Percentiles rank a stretch among this genome's conserved stretches.
These are phyloP conservation scores for Megaceryle maxima DNA, from an alignment of 2,113 vertebrate species.

Conservation along the genomic window DNA sequence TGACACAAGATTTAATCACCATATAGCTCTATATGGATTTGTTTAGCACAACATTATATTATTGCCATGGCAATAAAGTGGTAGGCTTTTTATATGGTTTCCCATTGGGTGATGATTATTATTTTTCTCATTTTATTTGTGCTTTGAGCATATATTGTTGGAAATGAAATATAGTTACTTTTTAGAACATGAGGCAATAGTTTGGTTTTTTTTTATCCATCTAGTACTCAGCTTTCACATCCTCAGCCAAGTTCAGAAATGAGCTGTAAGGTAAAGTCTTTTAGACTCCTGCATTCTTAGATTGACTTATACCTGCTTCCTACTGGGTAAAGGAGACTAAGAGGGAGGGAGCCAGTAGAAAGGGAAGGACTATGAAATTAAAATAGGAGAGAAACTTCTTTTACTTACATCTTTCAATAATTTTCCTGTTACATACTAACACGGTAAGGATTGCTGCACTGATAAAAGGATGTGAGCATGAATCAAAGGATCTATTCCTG, in stretches of 20 bases:
- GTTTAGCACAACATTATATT: conserved; percentile 39
- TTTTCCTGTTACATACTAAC: background rate
- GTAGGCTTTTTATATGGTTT: conserved; percentile 18
- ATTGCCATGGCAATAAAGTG: conserved; percentile 61
- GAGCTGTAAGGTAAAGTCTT: background rate
- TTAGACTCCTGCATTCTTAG: background rate
- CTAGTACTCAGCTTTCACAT: background rate
- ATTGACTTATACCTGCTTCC: background rate
- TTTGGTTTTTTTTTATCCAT: background rate
- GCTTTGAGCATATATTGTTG: background rate
- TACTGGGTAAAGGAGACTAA: background rate
- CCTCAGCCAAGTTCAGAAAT: background rate
- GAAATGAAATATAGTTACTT: conserved; percentile 14
- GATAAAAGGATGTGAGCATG: background rate
- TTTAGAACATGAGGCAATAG: background rate
- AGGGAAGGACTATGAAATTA: background rate
- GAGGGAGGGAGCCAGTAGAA: background rate
- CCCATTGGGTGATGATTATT: background rate
- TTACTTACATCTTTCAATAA: background rate
- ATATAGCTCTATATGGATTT: background rate
- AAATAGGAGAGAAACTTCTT: background rate
- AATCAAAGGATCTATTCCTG: background rate
- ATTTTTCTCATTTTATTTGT: conserved; percentile 36
- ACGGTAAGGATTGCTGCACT: background rate
- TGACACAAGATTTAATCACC: conserved; percentile 21